Evolutionary conservation across 2,888 invertebrate genomes (phyloP).

Genomic region (Opisthograptis luteolata): DNA sequence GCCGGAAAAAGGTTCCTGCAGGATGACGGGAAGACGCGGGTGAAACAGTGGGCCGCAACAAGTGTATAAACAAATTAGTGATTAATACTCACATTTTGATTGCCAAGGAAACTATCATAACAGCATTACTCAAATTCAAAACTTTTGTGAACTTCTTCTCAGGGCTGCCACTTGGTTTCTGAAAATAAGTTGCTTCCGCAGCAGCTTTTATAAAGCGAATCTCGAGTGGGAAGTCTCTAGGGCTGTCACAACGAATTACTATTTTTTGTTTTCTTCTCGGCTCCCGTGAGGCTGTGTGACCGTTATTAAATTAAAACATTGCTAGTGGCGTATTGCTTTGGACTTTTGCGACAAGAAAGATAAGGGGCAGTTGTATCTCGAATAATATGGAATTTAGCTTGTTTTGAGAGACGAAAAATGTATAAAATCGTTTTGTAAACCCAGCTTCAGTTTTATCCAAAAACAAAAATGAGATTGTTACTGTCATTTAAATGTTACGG

Average conservation of each 20-base stretch:
- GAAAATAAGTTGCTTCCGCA: constrained; percentile 32
- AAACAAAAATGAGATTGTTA: too few relatives aligned
- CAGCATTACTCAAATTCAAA: constrained; percentile 7
- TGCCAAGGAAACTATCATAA: constrained; percentile 14
- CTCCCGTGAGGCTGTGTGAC: constrained; percentile 56
- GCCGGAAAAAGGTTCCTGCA: too few relatives aligned
- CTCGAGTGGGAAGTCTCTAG: constrained; percentile 58
- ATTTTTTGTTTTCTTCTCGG: constrained; percentile 57
- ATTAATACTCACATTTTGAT: constrained; percentile 14
- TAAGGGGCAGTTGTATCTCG: constrained; percentile 46
- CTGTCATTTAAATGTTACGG: too few relatives aligned
- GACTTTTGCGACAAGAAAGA: constrained; percentile 47
- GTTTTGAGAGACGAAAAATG: too few relatives aligned
- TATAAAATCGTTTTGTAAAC: too few relatives aligned
- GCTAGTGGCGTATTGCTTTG: constrained; percentile 64
- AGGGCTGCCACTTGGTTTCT: constrained; percentile 45
- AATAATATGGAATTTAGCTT: not conserved
- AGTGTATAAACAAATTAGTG: too few relatives aligned
- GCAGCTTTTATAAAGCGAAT: constrained; percentile 66
- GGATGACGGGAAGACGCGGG: too few relatives aligned
- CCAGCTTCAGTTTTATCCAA: too few relatives aligned
- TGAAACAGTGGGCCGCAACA: too few relatives aligned
- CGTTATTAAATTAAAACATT: constrained; percentile 82
- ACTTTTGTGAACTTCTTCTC: constrained; percentile 3
- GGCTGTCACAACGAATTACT: constrained; percentile 65